phyloP scores from a whole-genome alignment of 2,888 invertebrate species.

The Callosobruchus maculatus region DNA sequence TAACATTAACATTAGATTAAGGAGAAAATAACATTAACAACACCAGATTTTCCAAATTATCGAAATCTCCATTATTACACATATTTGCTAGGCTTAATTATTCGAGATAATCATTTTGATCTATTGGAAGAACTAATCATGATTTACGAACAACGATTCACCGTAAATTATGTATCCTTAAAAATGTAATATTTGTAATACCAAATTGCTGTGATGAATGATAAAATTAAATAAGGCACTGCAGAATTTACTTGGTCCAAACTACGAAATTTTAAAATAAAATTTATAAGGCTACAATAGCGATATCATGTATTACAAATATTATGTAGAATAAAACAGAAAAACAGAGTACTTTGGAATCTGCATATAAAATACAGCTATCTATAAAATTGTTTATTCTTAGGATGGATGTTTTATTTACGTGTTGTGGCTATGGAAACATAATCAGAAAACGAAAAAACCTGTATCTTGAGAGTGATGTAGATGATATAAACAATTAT shows the following conservation, averaged over 20 bases:
- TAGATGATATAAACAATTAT: not conserved
- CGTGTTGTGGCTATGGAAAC: not conserved
- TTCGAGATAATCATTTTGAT: not conserved
- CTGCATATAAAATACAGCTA: no score
- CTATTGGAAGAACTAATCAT: not conserved
- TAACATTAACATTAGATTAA: constrained; percentile 32
- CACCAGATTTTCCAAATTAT: constrained; percentile 25
- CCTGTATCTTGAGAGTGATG: not conserved
- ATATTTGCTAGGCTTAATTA: not conserved
- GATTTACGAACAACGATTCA: not conserved
- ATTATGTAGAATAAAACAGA: not conserved
- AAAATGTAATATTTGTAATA: not conserved
- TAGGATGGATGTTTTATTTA: not conserved
- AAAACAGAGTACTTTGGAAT: not conserved
- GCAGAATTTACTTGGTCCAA: not conserved
- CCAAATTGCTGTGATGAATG: not conserved
- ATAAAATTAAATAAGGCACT: constrained; percentile 1
- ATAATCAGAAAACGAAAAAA: not conserved
- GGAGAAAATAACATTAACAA: constrained; percentile 31
- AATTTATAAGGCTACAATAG: not conserved
- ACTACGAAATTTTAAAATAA: not conserved
- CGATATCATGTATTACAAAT: not conserved
- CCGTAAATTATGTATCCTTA: not conserved
- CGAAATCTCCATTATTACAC: not conserved
- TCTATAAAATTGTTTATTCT: no score